Evolutionary conservation across 1,140 invertebrate species (phyloP), one percentile per base, ranked within the genome.

Genomic region (Eubasilissa regina): DNA sequence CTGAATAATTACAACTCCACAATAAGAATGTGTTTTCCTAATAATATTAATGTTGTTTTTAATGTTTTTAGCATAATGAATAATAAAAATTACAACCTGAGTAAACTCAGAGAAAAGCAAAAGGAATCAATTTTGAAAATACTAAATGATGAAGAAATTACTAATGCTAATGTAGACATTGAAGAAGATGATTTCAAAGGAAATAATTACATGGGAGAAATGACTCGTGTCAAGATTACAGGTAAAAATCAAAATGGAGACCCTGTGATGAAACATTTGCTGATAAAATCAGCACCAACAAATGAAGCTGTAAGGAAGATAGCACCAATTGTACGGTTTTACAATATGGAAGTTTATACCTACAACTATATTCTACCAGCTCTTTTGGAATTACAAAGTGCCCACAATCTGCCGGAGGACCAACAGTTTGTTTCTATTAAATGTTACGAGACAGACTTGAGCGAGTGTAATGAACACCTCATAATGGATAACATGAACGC

Each of bases 121-220:
- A 58, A 21, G 17, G 55, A 58, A 58, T 15, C 55, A 4, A 15
- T 58, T 21, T 19, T 19, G 21, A 21, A 58, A 58, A 17, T 58
- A 10, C 11, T 58, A 9, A 12, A 58, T 3, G 55, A 58, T 10
- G 55, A 58, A 58, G n/a, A 12, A 58, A 58, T 58, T 7, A 21
- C 55, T 15, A 15, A 58, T 19, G 15, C 55, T 19, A 12, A 58
- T 19, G 21, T 58, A 8, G 21, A 19, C 15, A 58, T 58, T 12
- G 17, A 58, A 15, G 17, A 7, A 58, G 55, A 58, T 58, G 13
- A 19, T 8, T 47, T 44, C 15, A 70, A 55, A 47, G 76, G 76
- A 47, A 58, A 68, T 55, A 78, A 78, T 45, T 78, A 45, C 17
- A 21, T 78, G 76, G 76, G 76, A 15, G 25, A 10, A 17, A n/a